These are phyloP conservation scores for Timema cristinae DNA, from an alignment of 2,888 invertebrate genomes.

Conservation along the genomic window DNA sequence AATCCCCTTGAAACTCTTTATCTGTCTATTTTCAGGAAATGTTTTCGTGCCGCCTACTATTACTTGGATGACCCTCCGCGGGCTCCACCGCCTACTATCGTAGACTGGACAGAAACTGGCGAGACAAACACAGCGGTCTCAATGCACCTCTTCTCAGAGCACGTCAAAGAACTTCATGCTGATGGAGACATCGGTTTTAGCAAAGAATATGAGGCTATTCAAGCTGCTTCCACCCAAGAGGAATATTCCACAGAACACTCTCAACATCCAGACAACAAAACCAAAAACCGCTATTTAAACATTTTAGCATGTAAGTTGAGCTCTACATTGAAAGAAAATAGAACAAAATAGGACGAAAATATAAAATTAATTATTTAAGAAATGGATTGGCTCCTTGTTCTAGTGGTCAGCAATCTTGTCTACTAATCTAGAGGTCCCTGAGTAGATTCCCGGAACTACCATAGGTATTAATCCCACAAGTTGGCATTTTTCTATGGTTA, in stretches of 20 bases:
- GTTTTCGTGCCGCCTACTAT: conserved; percentile 74
- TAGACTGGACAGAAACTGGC: conserved; percentile 56
- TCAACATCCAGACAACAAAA: conserved; percentile 85
- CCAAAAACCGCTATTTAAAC: conserved; percentile 93
- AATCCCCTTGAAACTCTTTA: too few relatives aligned
- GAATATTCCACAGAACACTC: conserved; percentile 82
- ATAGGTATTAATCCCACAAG: too few relatives aligned
- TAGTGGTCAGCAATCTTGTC: too few relatives aligned
- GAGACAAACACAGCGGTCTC: conserved; percentile 62
- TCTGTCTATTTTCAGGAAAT: conserved; percentile 62
- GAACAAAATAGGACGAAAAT: too few relatives aligned
- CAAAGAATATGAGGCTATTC: conserved; percentile 90
- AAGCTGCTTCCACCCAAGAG: conserved; percentile 68
- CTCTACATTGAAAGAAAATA: too few relatives aligned
- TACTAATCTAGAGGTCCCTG: too few relatives aligned
- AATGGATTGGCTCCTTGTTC: too few relatives aligned
- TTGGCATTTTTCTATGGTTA: too few relatives aligned
- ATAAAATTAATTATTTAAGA: too few relatives aligned
- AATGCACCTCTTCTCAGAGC: conserved; percentile 72
- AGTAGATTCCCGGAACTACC: too few relatives aligned
- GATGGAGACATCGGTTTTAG: conserved; percentile 94
- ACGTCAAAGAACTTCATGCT: conserved; percentile 82
- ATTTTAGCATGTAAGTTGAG: conserved; percentile 96
- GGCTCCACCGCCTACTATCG: conserved; percentile 45
- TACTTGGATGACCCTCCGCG: conserved; percentile 72